phyloP scores from a whole-genome alignment of 2,797 vertebrate genomes.

The Amphiprion clarkii region DNA sequence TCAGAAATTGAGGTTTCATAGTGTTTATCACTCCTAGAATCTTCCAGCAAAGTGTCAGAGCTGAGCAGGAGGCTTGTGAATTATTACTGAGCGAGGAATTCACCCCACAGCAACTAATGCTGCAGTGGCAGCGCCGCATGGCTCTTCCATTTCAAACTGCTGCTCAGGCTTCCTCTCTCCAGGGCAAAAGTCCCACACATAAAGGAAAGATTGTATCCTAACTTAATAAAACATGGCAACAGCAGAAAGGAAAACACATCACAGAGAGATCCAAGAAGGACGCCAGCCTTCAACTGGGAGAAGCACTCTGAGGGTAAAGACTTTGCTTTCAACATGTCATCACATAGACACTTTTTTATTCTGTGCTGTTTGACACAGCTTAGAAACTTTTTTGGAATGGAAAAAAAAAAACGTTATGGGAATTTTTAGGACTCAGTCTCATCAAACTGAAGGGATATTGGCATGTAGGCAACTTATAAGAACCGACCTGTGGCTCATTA shows the following conservation, averaged over 20 bases:
- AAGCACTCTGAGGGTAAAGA: not conserved
- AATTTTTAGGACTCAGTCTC: not conserved
- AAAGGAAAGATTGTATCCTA: not conserved
- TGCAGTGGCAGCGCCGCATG: not conserved
- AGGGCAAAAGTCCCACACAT: not conserved
- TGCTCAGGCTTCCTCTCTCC: not conserved
- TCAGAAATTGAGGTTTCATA: too few species aligned
- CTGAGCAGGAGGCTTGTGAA: constrained; percentile 14
- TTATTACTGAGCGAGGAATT: constrained; percentile 17
- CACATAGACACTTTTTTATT: not conserved
- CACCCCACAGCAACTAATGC: not conserved
- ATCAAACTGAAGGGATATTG: too few species aligned
- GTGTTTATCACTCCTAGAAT: not conserved
- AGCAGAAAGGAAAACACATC: constrained; percentile 4
- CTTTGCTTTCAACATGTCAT: not conserved
- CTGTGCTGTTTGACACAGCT: constrained; percentile 1
- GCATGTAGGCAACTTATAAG: not conserved
- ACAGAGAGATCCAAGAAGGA: constrained; percentile 1
- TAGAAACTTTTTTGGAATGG: not conserved
- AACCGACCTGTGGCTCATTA: not conserved
- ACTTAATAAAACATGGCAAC: constrained; percentile 39
- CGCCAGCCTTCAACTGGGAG: constrained; percentile 12
- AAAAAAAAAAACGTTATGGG: not conserved
- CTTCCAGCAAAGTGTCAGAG: not conserved
- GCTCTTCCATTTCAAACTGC: not conserved